A percentile compares a stretch with the other conserved stretches of the same genome.
Evolutionary conservation across 2,888 invertebrate species (phyloP).

Genomic region (Podotricha telesiphe): DNA sequence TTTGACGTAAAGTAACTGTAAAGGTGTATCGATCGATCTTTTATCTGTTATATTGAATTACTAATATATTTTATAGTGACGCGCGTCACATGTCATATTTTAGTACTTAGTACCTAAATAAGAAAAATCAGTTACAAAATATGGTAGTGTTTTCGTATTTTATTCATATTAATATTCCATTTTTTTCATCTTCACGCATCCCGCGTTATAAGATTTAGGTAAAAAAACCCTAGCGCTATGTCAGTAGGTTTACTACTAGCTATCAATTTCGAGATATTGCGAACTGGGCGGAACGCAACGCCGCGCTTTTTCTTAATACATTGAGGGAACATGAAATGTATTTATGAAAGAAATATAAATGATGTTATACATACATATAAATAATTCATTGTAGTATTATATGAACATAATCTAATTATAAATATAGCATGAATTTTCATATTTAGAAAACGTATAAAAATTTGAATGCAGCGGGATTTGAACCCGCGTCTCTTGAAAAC

Average conservation of each 20-base stretch:
- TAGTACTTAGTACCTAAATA: background rate
- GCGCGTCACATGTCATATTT: background rate
- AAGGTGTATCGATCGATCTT: slow-evolving; percentile 1
- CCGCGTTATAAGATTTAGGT: background rate
- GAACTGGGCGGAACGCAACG: too few species aligned
- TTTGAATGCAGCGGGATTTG: too few species aligned
- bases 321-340: too few species aligned
- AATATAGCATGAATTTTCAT: too few species aligned
- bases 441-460: too few species aligned
- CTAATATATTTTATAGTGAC: background rate
- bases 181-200: background rate
- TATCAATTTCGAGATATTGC: background rate
- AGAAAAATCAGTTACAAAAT: background rate
- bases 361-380: too few species aligned
- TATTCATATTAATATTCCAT: background rate
- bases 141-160: background rate
- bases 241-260: background rate
- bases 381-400: too few species aligned
- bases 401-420: too few species aligned
- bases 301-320: too few species aligned
- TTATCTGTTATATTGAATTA: slow-evolving; percentile 4
- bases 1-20: slow-evolving; percentile 10
- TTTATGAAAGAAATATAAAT: too few species aligned
- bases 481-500: too few species aligned
- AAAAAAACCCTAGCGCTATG: background rate